phyloP scores from a whole-genome alignment of 2,888 invertebrate genomes.

The Amphipoea lucens region DNA sequence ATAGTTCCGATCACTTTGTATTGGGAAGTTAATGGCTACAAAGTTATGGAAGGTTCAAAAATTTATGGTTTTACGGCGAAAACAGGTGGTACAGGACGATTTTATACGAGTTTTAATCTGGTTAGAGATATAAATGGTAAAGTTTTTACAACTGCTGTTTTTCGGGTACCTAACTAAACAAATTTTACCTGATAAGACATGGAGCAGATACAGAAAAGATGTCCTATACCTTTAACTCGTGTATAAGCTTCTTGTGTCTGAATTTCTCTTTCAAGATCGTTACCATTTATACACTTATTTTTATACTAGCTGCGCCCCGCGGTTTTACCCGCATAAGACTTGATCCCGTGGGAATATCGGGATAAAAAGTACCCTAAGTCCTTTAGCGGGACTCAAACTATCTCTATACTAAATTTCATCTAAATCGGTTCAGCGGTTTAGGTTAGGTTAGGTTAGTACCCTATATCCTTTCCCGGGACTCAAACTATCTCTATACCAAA shows the following conservation, averaged over 20 bases:
- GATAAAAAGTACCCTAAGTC: too few relatives aligned
- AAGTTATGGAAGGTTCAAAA: slow-evolving; percentile 24
- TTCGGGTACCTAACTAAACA: neutral
- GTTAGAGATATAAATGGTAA: slow-evolving; percentile 1
- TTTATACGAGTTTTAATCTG: slow-evolving; percentile 28
- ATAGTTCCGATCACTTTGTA: slow-evolving; percentile 68
- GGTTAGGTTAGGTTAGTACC: too few relatives aligned
- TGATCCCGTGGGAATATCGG: too few relatives aligned
- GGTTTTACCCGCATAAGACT: too few relatives aligned
- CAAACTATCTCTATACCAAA: too few relatives aligned
- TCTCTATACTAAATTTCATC: too few relatives aligned
- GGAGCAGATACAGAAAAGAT: neutral
- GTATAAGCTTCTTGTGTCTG: too few relatives aligned
- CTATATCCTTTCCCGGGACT: too few relatives aligned
- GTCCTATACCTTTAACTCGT: neutral
- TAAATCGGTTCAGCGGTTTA: too few relatives aligned
- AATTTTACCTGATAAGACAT: neutral
- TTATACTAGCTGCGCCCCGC: too few relatives aligned
- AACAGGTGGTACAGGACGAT: slow-evolving; percentile 31
- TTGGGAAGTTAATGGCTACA: slow-evolving; percentile 46
- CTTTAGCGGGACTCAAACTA: too few relatives aligned
- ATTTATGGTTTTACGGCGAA: slow-evolving; percentile 31
- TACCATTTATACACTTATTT: neutral
- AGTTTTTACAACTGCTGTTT: slow-evolving; percentile 15
- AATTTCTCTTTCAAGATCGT: neutral